Conservation (phyloP, 2,113 vertebrate species). For the Scomber colias region DNA sequence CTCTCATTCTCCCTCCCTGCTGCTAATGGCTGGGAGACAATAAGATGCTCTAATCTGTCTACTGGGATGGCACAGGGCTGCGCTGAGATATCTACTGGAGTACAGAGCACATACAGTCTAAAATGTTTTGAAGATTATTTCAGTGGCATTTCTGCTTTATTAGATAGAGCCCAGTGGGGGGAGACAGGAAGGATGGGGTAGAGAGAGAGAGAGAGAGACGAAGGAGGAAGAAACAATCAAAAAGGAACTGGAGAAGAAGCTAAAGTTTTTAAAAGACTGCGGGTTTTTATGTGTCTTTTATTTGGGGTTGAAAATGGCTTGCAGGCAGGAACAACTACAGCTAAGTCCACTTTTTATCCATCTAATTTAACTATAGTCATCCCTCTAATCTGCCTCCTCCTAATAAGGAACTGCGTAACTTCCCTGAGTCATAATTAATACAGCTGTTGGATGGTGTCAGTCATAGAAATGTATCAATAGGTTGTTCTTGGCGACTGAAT, state of each 20-base stretch:
- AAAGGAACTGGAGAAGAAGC: slow-evolving; percentile 2
- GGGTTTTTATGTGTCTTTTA: slow-evolving; percentile 44
- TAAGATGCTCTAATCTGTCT: slow-evolving; percentile 77
- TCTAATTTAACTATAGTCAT: no score
- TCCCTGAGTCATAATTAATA: no score
- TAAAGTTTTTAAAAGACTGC: slow-evolving; percentile 7
- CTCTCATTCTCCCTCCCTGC: slow-evolving; percentile 60
- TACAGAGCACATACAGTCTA: slow-evolving; percentile 43
- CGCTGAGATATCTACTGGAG: slow-evolving; percentile 52
- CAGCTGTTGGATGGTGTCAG: no score
- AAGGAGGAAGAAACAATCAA: slow-evolving; percentile 4
- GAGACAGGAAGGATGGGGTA: not conserved
- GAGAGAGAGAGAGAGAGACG: not conserved
- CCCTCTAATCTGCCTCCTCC: no score
- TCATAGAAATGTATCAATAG: no score
- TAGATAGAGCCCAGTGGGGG: slow-evolving; percentile 64
- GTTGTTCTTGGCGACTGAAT: no score
- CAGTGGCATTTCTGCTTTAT: slow-evolving; percentile 74
- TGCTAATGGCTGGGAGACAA: slow-evolving; percentile 79
- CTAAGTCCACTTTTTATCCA: no score
- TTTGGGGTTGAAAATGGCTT: slow-evolving; percentile 42
- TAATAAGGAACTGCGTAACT: no score
- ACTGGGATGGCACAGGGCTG: slow-evolving; percentile 51
- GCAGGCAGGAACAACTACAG: slow-evolving; percentile 35
- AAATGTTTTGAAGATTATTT: slow-evolving; percentile 77